Evolutionary conservation across 2,888 invertebrate species (phyloP), one percentile per base, ranked within the genome.

Genomic region (Pseudoips prasinana): DNA sequence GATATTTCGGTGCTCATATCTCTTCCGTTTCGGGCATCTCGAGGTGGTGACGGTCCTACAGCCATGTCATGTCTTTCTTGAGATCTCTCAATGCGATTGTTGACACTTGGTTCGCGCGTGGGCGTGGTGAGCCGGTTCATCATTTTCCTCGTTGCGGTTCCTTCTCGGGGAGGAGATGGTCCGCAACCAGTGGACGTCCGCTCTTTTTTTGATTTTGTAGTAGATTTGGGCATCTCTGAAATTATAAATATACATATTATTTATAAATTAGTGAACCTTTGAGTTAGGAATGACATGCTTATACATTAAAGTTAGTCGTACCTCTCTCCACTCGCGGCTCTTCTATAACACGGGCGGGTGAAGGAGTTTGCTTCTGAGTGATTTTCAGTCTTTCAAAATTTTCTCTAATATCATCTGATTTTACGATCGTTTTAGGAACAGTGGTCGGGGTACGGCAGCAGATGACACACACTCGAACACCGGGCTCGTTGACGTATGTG

Each of bases 401-500:
- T 9, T 47, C 50, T 17, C 31, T 39, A 10, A 57, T 19, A 11
- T 60, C 53, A n/a, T 58, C 47, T 3, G 39, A 17, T 7, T 24
- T 4, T 20, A 29, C 27, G 26, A 78, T 47, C 8, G 69, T 50
- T 34, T 58, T 63, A 6, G 87, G 74, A 22, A 69, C 74, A 6
- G 76, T 68, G 7, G 90, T 90, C 0, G 92, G 92, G 0, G 97
- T 97, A 69, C 96, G 96, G 65, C 96, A 97, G 69, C 97, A 97
- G 29, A 97, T 92, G 7, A 91, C 90, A 67, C 97, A 97, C 22
- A 97, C 94, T 55, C 93, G 92, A 0, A 93, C 92, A 9, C 93
- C 94, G 0, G 94, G 85, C 41, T 94, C 93, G 69, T 97, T 97
- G 1, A 96, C 94, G 69, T 93, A 96, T 0, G 97, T 97, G 69